Evolutionary conservation across 2,888 invertebrate species (phyloP), one percentile per base, ranked within the genome.

Genomic region (Limenitis camilla): DNA sequence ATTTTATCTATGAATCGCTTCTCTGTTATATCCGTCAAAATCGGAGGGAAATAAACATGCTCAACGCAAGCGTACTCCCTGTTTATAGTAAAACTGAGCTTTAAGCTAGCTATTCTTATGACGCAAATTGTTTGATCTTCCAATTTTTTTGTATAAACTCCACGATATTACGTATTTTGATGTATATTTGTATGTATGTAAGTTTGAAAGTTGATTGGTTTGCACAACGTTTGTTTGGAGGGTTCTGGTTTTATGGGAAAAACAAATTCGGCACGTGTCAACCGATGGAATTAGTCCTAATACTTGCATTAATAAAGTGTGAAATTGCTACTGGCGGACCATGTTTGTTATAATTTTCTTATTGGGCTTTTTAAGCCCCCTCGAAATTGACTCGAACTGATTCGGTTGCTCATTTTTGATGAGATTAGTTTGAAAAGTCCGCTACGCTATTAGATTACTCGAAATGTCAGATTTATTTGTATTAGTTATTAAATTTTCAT

Each of bases 281-380:
- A 76, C 71, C 76, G 78, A 74, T 71, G 82, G 84, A 83, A 85
- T 86, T 85, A 85, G 83, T 78, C 68, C 71, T 86, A 86, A 87
- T 87, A 84, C 86, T 85, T 79, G 78, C 81, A 84, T 83, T 87
- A 86, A 87, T 87, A 86, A 86, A 87, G 87, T 87, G 87, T 87
- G 86, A 87, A 88, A 88, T 88, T 86, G 85, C 78, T 74, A 83
- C 84, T 79, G 73, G 67, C 74, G 65, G 69, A 64, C 56, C 62
- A 59, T 83, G 79, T 83, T 85, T 81, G 82, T 81, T 83, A 78
- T 84, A 81, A 85, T 83, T 80, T 60, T 82, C 75, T 74, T 82
- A 83, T 85, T 81, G 78, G 69, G 65, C 72, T 76, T 78, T 78
- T 78, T 71, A 66, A 65, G 62, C 65, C 46, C 63, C 66, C 62